Percentiles rank a stretch among this genome's conserved stretches.
These are phyloP conservation scores for Amblyopsis rosae DNA, from an alignment of 2,113 vertebrate species.

Conservation along the genomic window DNA sequence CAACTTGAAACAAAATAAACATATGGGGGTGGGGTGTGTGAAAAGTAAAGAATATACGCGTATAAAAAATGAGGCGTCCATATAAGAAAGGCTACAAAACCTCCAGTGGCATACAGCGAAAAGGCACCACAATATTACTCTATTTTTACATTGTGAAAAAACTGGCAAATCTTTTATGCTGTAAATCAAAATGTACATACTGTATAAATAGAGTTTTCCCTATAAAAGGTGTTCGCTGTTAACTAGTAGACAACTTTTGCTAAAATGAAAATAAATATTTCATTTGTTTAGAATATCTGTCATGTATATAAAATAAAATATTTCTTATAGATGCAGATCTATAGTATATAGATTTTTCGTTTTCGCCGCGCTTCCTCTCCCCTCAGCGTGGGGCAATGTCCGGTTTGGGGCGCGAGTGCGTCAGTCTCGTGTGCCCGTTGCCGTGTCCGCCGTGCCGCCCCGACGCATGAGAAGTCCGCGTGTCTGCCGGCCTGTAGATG, in stretches of 20 bases:
- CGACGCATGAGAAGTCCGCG: conserved; percentile 92
- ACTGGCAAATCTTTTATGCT: conserved; percentile 97
- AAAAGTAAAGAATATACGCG: conserved; percentile 70
- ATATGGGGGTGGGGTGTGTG: conserved; percentile 58
- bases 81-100: conserved; percentile 93
- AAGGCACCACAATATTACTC: conserved; percentile 99
- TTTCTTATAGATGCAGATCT: conserved; percentile 86
- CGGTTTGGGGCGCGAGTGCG: conserved; percentile 81
- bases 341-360: conserved; percentile 72
- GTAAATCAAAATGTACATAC: conserved; percentile 99
- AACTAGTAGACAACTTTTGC: conserved; percentile 99
- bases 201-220: conserved; percentile 97
- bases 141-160: conserved; percentile 98
- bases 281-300: conserved; percentile 97
- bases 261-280: conserved; percentile 99
- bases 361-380: conserved; percentile 36
- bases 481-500: conserved; percentile 85
- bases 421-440: conserved; percentile 83
- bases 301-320: conserved; percentile 99
- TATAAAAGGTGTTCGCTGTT: conserved; percentile 99
- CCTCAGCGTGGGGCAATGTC: conserved; percentile 90
- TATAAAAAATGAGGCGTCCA: conserved; percentile 85
- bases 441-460: conserved; percentile 81
- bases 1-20: conserved; percentile 67
- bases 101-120: conserved; percentile 93